Base-by-base conservation (phyloP, 2,797 vertebrate genomes). In the Iguana delicatissima region DNA sequence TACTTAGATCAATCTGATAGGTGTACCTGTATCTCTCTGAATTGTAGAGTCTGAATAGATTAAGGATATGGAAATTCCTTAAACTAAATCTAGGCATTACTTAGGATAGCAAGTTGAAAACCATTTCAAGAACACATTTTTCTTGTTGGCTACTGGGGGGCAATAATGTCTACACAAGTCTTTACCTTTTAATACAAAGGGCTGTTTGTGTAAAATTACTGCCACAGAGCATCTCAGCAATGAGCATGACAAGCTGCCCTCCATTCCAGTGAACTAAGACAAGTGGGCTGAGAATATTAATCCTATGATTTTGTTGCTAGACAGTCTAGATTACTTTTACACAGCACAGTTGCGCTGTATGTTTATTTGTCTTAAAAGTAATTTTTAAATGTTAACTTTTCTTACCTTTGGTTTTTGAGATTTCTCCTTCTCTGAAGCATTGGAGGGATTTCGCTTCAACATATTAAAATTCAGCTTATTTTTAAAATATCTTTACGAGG, bases 361-460 rank as follows among this genome's bases (percentile, higher is more conserved):
- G 0, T 16, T 64, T 89, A 52, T 88, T 85, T 85, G 82, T 9
- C 1, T 6, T 9, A 76, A 69, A 88, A 38, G 12, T 76, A 80
- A n/a, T 62, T 91, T n/a, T 5, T 59, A 42, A 89, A 90, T 90
- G 32, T 1, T 7, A 92, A 93, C 89, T 72, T 42, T 18, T 29
- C 98, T 95, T 98, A 99, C 99, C 99, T 99, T 99, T 29, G 99
- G 98, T 80, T 98, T 98, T 92, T 97, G 97, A 67, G 96, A 97
- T 97, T 98, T 99, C 89, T 97, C 95, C 95, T 99, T 99, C 93
- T 99, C 99, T 86, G 99, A 99, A 8, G 94, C 98, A 2, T 98
- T 99, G 85, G 99, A 99, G 55, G 98, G 97, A 42, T 98, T 97
- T 96, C 99, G 98, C 52, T 98, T 99, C 95, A 99, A 96, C 99